These are phyloP conservation scores for Aegithalos caudatus DNA, from an alignment of 2,113 vertebrate species.

Conservation along the genomic window DNA sequence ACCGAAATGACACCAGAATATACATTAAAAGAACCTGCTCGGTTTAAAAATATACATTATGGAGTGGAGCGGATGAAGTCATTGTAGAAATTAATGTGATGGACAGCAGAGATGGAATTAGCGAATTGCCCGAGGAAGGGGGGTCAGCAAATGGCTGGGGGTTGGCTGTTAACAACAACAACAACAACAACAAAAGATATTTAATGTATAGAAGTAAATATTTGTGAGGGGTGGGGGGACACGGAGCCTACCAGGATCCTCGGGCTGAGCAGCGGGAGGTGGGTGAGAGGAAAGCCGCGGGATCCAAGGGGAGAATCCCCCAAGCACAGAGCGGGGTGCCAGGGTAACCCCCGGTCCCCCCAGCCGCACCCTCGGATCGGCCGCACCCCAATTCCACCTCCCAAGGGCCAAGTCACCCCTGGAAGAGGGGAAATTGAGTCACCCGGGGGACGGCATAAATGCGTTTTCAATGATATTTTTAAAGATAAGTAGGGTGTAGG, in stretches of 20 bases:
- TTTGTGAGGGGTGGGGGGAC: not conserved
- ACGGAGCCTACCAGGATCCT: not conserved
- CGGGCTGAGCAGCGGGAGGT: not conserved
- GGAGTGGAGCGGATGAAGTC: conserved; percentile 59
- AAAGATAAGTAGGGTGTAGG: rapidly evolving
- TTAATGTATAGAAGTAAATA: conserved; percentile 32
- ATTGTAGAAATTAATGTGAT: conserved; percentile 63
- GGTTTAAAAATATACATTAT: conserved; percentile 68
- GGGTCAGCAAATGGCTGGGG: not conserved
- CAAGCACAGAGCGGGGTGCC: not conserved
- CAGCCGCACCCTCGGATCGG: not conserved
- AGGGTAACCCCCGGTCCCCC: not conserved
- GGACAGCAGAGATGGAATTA: conserved; percentile 43
- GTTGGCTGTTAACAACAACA: not conserved
- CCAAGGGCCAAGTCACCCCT: not conserved
- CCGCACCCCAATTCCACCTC: not conserved
- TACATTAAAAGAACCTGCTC: conserved; percentile 66
- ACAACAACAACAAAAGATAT: not conserved
- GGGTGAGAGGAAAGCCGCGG: not conserved
- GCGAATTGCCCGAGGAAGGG: not conserved
- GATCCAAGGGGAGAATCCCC: not conserved
- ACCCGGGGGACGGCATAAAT: not conserved
- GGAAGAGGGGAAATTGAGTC: not conserved
- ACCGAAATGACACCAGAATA: conserved; percentile 71
- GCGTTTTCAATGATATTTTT: not conserved